Evolutionary conservation across 2,113 vertebrate species (phyloP).

Genomic region (Sprattus sprattus): DNA sequence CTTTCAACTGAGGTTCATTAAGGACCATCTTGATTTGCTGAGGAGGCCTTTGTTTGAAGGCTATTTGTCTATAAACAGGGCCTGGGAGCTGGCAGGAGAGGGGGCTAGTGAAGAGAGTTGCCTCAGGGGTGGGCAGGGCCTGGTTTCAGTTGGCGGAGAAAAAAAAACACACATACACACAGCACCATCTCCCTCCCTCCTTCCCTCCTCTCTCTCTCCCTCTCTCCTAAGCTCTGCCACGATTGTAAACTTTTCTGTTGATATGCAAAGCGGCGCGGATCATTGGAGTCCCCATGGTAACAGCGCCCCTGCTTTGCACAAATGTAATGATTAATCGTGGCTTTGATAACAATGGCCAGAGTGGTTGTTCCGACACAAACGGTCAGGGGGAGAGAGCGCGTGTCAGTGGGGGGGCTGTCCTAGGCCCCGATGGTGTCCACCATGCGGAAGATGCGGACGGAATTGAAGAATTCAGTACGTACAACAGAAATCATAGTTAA

Average conservation of each 20-base stretch:
- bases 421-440: too few species aligned
- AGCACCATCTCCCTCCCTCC: background rate
- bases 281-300: conserved; percentile 65
- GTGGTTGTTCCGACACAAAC: conserved; percentile 55
- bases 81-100: conserved; percentile 28
- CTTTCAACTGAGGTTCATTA: conserved; percentile 41
- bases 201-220: background rate
- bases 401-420: conserved; percentile 19
- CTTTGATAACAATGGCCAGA: conserved; percentile 61
- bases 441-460: too few species aligned
- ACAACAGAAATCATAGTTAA: too few species aligned
- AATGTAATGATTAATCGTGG: conserved; percentile 68
- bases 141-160: background rate
- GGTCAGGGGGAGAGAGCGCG: conserved; percentile 33
- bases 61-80: conserved; percentile 41
- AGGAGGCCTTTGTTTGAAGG: conserved; percentile 36
- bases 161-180: background rate
- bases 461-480: too few species aligned
- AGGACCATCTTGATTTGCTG: conserved; percentile 41
- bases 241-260: conserved; percentile 68
- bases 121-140: conserved; percentile 10
- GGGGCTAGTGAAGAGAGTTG: conserved; percentile 20
- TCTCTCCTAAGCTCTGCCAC: conserved; percentile 35
- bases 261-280: conserved; percentile 69
- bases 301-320: conserved; percentile 60